A percentile compares a stretch with the other conserved stretches of the same genome.
Evolutionary conservation across 92 coral and sea anemone genomes (phyloP).

Genomic region (Virgularia gustaviana): DNA sequence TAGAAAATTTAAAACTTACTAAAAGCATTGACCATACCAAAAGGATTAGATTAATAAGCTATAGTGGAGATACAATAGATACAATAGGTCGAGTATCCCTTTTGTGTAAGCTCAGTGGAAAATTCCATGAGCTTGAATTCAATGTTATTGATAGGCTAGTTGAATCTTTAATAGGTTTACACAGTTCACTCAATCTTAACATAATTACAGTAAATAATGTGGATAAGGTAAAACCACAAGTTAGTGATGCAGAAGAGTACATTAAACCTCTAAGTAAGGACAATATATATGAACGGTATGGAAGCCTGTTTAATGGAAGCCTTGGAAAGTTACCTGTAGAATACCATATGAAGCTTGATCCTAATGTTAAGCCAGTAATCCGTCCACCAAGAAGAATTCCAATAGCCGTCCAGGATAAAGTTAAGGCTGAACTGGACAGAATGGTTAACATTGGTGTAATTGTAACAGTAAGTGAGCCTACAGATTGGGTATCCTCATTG

Average conservation of each 20-base stretch:
- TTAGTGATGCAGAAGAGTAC: too few relatives aligned
- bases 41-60: conserved; percentile 19
- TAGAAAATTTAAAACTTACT: conserved; percentile 2
- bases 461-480: conserved; percentile 9
- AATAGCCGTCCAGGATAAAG: conserved; percentile 34
- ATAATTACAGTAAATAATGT: conserved; percentile 40
- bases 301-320: not conserved
- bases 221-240: conserved; percentile 4
- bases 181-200: conserved; percentile 34
- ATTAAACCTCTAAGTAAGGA: not conserved
- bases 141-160: conserved; percentile 18
- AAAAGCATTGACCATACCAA: conserved; percentile 22
- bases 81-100: conserved; percentile 9
- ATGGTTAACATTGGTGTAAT: conserved; percentile 35
- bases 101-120: conserved; percentile 6
- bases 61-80: conserved; percentile 32
- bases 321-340: conserved; percentile 30
- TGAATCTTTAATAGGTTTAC: conserved; percentile 41
- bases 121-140: conserved; percentile 9
- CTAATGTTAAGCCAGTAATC: conserved; percentile 33
- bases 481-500: conserved; percentile 26
- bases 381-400: conserved; percentile 41
- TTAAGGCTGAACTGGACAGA: conserved; percentile 37
- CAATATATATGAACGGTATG: not conserved
- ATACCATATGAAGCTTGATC: conserved; percentile 34